Conservation (phyloP, 2,113 vertebrate species). For the Egretta garzetta region DNA sequence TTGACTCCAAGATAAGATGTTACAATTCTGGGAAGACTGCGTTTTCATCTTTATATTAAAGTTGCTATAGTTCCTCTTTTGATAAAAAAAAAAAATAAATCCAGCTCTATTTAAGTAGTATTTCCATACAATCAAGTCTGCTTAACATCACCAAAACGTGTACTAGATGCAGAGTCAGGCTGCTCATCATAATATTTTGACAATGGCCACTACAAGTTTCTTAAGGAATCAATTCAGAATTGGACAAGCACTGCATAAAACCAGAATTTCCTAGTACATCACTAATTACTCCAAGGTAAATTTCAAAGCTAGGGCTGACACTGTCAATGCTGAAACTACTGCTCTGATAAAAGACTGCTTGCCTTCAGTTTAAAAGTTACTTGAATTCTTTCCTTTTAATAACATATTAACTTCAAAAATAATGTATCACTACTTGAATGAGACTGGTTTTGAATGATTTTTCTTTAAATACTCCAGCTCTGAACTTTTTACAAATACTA, state of each 20-base stretch:
- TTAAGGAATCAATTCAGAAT: background rate
- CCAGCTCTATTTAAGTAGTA: background rate
- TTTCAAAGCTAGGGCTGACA: background rate
- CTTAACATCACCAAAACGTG: background rate
- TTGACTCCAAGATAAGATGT: background rate
- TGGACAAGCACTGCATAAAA: background rate
- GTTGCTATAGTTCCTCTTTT: background rate
- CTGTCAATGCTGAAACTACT: background rate
- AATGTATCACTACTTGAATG: background rate
- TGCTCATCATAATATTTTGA: background rate
- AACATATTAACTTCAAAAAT: background rate
- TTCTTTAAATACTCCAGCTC: background rate
- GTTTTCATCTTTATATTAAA: background rate
- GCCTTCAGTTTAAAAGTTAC: background rate
- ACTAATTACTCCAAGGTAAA: background rate
- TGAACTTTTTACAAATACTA: background rate
- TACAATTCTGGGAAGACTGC: background rate
- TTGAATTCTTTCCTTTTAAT: background rate
- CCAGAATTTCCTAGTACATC: background rate
- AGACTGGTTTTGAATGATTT: background rate
- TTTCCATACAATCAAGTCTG: background rate
- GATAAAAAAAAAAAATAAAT: background rate
- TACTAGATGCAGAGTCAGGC: background rate
- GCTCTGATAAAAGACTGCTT: background rate
- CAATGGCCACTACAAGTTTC: background rate